A percentile compares a stretch with the other conserved stretches of the same genome.
phyloP scores from a whole-genome alignment of 2,888 invertebrate species.

The Zele albiditarsus region DNA sequence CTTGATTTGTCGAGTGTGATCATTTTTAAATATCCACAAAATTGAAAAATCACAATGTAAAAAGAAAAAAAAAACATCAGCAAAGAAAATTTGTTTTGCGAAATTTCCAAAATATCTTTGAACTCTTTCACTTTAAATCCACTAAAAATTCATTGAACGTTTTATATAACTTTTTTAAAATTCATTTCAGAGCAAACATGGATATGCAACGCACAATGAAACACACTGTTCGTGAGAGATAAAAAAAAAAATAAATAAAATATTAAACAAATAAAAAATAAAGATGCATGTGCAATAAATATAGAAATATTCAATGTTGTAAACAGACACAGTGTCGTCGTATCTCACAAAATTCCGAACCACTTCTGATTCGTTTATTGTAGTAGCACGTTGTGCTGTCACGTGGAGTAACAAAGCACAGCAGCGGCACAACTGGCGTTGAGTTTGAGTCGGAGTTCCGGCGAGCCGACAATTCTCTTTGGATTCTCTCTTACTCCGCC shows the following conservation, averaged over 20 bases:
- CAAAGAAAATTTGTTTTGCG: no score
- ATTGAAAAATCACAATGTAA: no score
- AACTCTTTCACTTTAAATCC: no score
- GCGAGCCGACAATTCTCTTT: constrained; percentile 42
- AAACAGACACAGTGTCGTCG: background rate
- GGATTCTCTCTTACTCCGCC: constrained; percentile 26
- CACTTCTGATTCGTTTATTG: background rate
- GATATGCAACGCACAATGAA: background rate
- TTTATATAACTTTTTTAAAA: no score
- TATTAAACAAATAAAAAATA: background rate
- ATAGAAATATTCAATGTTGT: background rate
- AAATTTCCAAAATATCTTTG: no score
- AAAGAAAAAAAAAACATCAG: no score
- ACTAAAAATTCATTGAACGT: no score
- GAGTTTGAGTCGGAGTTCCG: constrained; percentile 70
- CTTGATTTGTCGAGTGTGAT: no score
- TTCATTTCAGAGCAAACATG: background rate
- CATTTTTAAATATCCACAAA: no score
- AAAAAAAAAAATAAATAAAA: background rate
- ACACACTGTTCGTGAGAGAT: background rate
- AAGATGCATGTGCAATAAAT: background rate
- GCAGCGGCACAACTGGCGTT: constrained; percentile 65
- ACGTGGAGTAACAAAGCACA: constrained; percentile 49
- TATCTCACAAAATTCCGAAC: background rate
- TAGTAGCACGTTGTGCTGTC: background rate